These are phyloP conservation scores for Falco rusticolus DNA, from an alignment of 2,797 vertebrate species.

Conservation along the genomic window DNA sequence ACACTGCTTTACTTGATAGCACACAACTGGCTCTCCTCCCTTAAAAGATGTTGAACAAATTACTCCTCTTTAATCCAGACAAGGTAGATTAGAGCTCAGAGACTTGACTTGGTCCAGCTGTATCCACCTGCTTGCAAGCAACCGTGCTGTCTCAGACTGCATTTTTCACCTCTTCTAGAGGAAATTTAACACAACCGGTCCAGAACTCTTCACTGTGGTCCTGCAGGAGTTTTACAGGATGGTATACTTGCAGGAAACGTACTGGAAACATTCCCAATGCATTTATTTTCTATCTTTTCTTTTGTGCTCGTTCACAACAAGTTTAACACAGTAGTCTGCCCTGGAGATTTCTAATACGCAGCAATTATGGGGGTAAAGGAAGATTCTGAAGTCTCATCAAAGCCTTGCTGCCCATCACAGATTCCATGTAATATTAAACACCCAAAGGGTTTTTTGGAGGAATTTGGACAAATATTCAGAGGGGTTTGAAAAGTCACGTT, in stretches of 20 bases:
- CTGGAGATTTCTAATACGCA: background rate
- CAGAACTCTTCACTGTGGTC: background rate
- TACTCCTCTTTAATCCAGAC: slow-evolving; percentile 74
- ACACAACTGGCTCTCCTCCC: slow-evolving; percentile 49
- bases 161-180: background rate
- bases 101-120: slow-evolving; percentile 48
- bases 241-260: background rate
- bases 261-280: background rate
- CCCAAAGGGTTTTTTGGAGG: background rate
- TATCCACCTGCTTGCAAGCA: slow-evolving; percentile 47
- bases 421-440: background rate
- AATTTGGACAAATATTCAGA: background rate
- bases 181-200: background rate
- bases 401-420: background rate
- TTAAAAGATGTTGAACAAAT: slow-evolving; percentile 71
- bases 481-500: background rate
- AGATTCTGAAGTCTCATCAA: background rate
- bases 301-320: background rate
- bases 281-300: background rate
- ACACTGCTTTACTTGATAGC: slow-evolving; percentile 22
- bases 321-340: background rate
- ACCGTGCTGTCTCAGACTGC: background rate
- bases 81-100: slow-evolving; percentile 66
- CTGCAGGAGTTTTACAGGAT: background rate
- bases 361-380: background rate